These are phyloP conservation scores for Selenia dentaria DNA, from an alignment of 2,888 invertebrate species.

Conservation along the genomic window DNA sequence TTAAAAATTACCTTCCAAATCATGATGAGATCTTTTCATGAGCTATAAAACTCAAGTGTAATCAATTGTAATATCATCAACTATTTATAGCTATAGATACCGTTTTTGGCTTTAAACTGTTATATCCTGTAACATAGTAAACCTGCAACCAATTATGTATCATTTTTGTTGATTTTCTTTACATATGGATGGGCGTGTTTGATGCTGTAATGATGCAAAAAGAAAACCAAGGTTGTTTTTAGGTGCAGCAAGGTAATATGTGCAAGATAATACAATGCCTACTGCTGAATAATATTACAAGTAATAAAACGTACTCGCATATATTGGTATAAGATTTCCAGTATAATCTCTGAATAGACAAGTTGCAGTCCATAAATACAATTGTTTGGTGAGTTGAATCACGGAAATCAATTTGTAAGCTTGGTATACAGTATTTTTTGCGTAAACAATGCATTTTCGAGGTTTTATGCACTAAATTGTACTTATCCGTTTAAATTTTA, in stretches of 20 bases:
- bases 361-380: no score
- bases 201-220: constrained; percentile 32
- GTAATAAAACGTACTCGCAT: no score
- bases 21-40: constrained; percentile 57
- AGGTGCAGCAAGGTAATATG: constrained; percentile 7
- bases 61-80: constrained; percentile 40
- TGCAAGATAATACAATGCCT: background rate
- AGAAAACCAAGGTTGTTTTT: constrained; percentile 36
- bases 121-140: constrained; percentile 49
- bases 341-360: no score
- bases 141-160: constrained; percentile 44
- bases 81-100: constrained; percentile 57
- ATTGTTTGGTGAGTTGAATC: no score
- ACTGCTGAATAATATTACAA: no score
- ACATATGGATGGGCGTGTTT: constrained; percentile 45
- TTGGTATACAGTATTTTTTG: no score
- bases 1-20: constrained; percentile 65
- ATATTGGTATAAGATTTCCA: no score
- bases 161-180: constrained; percentile 44
- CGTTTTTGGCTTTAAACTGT: constrained; percentile 50
- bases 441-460: no score
- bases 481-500: no score
- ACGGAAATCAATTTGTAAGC: no score
- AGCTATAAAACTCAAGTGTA: constrained; percentile 48
- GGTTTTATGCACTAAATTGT: no score